Conservation (phyloP, 2,113 vertebrate species). For the Nipponia nippon region DNA sequence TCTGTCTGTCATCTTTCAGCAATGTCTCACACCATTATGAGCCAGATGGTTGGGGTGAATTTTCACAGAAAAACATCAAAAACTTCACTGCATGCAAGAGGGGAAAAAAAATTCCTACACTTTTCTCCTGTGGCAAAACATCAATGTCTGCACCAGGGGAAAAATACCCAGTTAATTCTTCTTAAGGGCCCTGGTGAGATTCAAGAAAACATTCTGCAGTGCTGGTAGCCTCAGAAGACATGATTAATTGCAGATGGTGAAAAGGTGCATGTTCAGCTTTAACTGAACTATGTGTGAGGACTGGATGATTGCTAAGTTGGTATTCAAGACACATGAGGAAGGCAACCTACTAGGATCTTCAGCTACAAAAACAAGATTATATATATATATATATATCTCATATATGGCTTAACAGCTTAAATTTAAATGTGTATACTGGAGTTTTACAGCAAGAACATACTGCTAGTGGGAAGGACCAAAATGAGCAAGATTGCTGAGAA, state of each 20-base stretch:
- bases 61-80: neutral
- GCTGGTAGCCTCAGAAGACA: slow-evolving; percentile 31
- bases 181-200: slow-evolving; percentile 7
- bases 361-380: neutral
- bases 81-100: neutral
- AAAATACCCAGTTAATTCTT: slow-evolving; percentile 18
- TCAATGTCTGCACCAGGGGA: neutral
- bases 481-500: neutral
- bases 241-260: slow-evolving; percentile 42
- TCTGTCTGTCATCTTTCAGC: neutral
- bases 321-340: slow-evolving; percentile 2
- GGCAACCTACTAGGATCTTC: neutral
- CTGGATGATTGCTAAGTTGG: neutral
- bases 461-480: neutral
- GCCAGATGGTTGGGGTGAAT: neutral
- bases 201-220: neutral
- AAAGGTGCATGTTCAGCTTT: slow-evolving; percentile 41
- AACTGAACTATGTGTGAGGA: neutral
- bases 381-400: neutral
- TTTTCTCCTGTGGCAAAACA: slow-evolving; percentile 17
- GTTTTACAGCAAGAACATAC: neutral
- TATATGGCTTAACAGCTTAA: neutral
- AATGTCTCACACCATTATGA: neutral
- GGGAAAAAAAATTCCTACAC: neutral
- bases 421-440: neutral